These are phyloP conservation scores for Syngnathus acus DNA, from an alignment of 2,797 vertebrate genomes.

Conservation along the genomic window DNA sequence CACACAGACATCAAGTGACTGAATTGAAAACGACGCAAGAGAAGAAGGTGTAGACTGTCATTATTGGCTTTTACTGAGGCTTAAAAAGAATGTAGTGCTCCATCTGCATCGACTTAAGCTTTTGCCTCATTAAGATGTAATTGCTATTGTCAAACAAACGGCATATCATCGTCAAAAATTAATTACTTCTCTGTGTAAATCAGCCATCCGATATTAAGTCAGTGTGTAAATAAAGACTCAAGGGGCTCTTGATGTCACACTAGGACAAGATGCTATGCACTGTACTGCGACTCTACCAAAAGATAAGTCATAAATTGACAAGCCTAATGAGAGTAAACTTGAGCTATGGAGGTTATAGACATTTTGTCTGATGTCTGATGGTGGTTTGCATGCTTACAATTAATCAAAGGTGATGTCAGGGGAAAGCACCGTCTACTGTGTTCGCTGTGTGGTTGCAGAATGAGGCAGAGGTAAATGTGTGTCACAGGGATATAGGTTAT, in stretches of 20 bases:
- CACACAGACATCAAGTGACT: not conserved
- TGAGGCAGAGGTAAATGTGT: slow-evolving; percentile 33
- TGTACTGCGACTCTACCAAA: slow-evolving; percentile 24
- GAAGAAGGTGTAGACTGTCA: slow-evolving; percentile 27
- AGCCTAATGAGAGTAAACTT: slow-evolving; percentile 36
- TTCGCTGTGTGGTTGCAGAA: slow-evolving; percentile 26
- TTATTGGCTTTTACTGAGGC: slow-evolving; percentile 21
- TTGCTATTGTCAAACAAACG: slow-evolving; percentile 64
- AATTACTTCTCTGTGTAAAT: slow-evolving; percentile 56
- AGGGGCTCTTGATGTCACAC: slow-evolving; percentile 39
- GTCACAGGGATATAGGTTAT: slow-evolving; percentile 30
- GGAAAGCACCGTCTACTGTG: slow-evolving; percentile 11
- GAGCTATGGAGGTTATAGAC: slow-evolving; percentile 20
- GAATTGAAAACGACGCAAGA: not conserved
- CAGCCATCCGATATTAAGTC: slow-evolving; percentile 52
- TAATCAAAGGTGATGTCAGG: slow-evolving; percentile 23
- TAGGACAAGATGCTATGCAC: slow-evolving; percentile 10
- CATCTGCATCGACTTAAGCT: slow-evolving; percentile 52
- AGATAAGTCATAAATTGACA: slow-evolving; percentile 39
- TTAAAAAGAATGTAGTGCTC: slow-evolving; percentile 56
- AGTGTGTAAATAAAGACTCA: slow-evolving; percentile 57
- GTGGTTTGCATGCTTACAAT: slow-evolving; percentile 24
- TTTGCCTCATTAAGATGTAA: slow-evolving; percentile 66
- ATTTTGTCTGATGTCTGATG: slow-evolving; percentile 20
- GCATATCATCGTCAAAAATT: slow-evolving; percentile 60